Base-by-base conservation (phyloP, 2,113 vertebrate genomes). In the Struthio camelus region DNA sequence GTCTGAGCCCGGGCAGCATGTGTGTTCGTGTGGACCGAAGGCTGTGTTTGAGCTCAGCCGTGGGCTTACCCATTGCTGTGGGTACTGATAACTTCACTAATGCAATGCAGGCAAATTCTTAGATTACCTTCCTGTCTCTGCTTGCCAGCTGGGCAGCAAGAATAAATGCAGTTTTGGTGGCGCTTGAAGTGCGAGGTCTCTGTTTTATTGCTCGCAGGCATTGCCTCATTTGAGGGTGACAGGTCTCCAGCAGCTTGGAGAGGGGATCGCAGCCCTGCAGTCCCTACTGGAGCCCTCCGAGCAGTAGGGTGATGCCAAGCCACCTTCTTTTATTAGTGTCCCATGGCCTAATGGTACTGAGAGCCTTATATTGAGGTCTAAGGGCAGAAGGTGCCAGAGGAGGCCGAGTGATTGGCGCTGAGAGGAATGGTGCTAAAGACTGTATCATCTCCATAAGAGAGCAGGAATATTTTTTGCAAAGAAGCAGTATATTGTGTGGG, bases 311-410 rank as follows among this genome's bases (percentile, higher is more conserved):
- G 9, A 17, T 44, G 15, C 32, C n/a, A 44, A 34, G 34, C 34
- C 32, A 10, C 46, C 28, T 23, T 50, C 50, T 73, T 51, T 40
- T 28, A 8, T 40, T 51, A 19, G 14, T 16, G 25, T 38, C n/a
- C 6, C 3, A 13, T 38, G 72, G 12, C 36, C 11, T 53, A 12
- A 53, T 42, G 53, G 48, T 58, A 66, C 30, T 44, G 9, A 32
- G 14, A 58, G 51, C 58, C 62, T 75, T 0, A 0, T 16, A 1
- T 13, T 0, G 8, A 59, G 59, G 19, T 27, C 6, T 46, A 42
- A 44, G 46, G 28, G 19, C 32, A 42, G 44, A 44, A 48, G 46
- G 66, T 48, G 66, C 66, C 32, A 4, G 30, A 15, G 44, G 65
- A 44, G 53, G 71, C 7, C 18, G 66, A 27, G 25, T 4, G 11